Conservation (phyloP, 2,797 vertebrate genomes). For the Pseudomugil gertrudae region DNA sequence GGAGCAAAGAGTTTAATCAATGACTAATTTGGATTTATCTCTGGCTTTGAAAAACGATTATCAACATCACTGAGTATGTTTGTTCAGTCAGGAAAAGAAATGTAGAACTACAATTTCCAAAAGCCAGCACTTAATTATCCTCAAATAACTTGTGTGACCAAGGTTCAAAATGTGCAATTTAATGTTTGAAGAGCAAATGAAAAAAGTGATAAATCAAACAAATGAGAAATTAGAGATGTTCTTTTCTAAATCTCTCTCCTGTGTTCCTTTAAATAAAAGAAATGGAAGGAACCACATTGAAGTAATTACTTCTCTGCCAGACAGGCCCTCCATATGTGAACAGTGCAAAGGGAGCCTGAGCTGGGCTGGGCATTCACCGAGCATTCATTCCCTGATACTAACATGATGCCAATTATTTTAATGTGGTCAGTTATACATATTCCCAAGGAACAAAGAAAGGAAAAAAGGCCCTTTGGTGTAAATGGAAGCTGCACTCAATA, state of each 20-base stretch:
- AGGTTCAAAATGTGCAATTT: neutral
- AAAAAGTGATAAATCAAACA: neutral
- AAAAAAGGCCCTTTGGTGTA: constrained; percentile 28
- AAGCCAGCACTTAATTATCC: no score
- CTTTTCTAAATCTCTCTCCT: neutral
- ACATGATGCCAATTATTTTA: constrained; percentile 66
- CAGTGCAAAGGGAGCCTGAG: constrained; percentile 54
- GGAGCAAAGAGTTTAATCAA: neutral
- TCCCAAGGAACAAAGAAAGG: constrained; percentile 31
- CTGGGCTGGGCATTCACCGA: constrained; percentile 65
- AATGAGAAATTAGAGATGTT: neutral
- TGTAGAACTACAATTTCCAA: neutral
- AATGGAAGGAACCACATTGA: constrained; percentile 46
- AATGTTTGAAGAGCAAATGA: neutral
- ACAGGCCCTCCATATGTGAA: constrained; percentile 66
- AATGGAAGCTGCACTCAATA: constrained; percentile 22
- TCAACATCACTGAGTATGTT: neutral
- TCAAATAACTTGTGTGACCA: no score
- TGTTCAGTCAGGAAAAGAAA: neutral
- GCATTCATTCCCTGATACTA: constrained; percentile 64
- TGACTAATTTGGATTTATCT: neutral
- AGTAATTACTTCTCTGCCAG: constrained; percentile 59
- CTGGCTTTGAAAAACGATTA: neutral
- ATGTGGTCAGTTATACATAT: constrained; percentile 54
- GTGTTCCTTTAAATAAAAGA: constrained; percentile 8